Evolutionary conservation across 2,797 vertebrate species (phyloP), one percentile per base, ranked within the genome.

Genomic region (Mus spretus): DNA sequence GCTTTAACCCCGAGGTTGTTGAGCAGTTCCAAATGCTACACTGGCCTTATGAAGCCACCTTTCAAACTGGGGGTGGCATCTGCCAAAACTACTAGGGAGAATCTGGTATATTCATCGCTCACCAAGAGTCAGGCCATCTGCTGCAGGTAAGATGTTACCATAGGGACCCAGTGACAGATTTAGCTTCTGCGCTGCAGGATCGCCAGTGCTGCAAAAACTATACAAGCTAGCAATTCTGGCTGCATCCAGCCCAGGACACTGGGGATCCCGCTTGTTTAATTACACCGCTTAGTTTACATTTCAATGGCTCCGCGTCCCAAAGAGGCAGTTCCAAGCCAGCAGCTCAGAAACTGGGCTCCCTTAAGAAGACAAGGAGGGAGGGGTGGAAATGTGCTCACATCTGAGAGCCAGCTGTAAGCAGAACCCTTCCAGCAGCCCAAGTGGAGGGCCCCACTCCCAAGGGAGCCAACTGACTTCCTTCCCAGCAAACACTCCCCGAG

Each of bases 1-100:
- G 97, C 47, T 96, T 99, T 99, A 98, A 99, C 98, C 96, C 98
- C 95, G 88, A 92, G 80, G 89, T n/a, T 96, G 91, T 97, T 97
- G 90, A 50, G 65, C 40, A 70, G 44, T 91, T 91, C 81, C 0
- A 57, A 92, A 93, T 13, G 10, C 94, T 8, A 1, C 28, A 0
- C n/a, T 61, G 75, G 74, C 57, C 31, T 84, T 83, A 78, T 77
- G 26, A 63, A 90, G 90, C 13, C 12, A 67, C 37, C 22, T 20
- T 24, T 1, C 9, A 89, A 87, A 40, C 92, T 57, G 95, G 50
- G 55, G 89, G 53, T 44, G 83, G 91, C 0, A 28, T 44, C 26
- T 40, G 44, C 75, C 3, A 55, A 44, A 91, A 40, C 17, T 24
- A n/a, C 91, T 65, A 82, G 83, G 37, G 82, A 91, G 78, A 13